Conservation (phyloP, 2,797 vertebrate species). For the Linurgus olivaceus region DNA sequence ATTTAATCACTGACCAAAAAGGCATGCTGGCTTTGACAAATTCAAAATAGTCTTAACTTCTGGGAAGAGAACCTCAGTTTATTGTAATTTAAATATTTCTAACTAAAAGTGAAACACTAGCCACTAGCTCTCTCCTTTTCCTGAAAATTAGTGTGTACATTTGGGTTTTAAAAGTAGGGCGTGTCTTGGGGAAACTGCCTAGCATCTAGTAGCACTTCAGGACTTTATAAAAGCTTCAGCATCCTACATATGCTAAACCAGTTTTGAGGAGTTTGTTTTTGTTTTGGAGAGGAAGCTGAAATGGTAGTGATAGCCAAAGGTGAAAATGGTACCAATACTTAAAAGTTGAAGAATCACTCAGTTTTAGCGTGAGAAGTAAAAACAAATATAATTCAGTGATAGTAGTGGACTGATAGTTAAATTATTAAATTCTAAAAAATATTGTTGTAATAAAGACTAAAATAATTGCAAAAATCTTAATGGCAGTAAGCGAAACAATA, state of each 20-base stretch:
- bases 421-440: neutral
- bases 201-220: neutral
- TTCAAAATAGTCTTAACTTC: neutral
- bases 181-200: rapidly evolving
- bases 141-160: neutral
- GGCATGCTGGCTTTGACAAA: neutral
- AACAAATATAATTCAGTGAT: neutral
- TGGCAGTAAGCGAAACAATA: neutral
- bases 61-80: neutral
- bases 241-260: neutral
- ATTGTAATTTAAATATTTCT: neutral
- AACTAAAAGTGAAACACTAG: neutral
- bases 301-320: neutral
- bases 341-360: neutral
- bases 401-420: neutral
- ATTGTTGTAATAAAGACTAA: neutral
- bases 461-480: slow-evolving; percentile 8
- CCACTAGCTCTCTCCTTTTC: neutral
- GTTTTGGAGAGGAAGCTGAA: neutral
- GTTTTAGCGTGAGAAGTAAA: neutral
- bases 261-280: neutral
- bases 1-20: neutral
- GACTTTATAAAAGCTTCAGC: neutral
- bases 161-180: neutral
- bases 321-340: neutral